Base-by-base conservation (phyloP, 1,140 invertebrate genomes). In the Neocloeon triangulifer region DNA sequence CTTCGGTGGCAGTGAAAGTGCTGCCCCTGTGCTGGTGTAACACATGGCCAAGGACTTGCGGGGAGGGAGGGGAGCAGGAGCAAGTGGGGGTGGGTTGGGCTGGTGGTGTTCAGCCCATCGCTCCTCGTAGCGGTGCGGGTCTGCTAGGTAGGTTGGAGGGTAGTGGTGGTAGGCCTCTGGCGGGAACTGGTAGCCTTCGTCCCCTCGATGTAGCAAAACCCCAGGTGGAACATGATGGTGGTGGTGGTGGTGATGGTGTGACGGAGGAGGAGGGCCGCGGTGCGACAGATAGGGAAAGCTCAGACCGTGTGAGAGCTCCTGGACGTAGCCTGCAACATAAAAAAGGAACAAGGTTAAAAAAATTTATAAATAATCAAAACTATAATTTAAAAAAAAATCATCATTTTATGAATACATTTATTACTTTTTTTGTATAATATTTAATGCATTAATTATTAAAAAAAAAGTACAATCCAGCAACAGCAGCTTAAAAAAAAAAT, bases 21-120 rank as follows among this genome's bases (percentile, higher is more conserved):
- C 67, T 4, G 75, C 69, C 4, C 76, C 77, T 3, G 74, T 79
- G 49, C 74, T 79, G 14, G 75, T 80, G 49, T 75, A 81, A 45
- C 73, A 80, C 69, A 78, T 73, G 4, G 73, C 61, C 17, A 72
- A 53, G 19, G 71, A 73, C 47, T 75, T 74, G 39, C 62, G 58
- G 36, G 61, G 60, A 32, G 62, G 57, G 5, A 50, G 30, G 19
- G 25, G 49, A 17, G 45, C 17, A 2, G 25, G 49, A 17, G 45
- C 17, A 2, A 43, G 34, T 1, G 41, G 15, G 6, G 23, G 17
- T 19, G 17, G 14, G 10, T 21, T n/a, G 9, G 18, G 16, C 12
- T 32, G 31, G 12, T 32, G 31, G 3, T 32, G 19, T 32, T 32
- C 31, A 10, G n/a, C 31, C 31, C 31, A 32, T 32, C 31, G 16